phyloP scores from a whole-genome alignment of 2,113 vertebrate species.

The Urocolius indicus region DNA sequence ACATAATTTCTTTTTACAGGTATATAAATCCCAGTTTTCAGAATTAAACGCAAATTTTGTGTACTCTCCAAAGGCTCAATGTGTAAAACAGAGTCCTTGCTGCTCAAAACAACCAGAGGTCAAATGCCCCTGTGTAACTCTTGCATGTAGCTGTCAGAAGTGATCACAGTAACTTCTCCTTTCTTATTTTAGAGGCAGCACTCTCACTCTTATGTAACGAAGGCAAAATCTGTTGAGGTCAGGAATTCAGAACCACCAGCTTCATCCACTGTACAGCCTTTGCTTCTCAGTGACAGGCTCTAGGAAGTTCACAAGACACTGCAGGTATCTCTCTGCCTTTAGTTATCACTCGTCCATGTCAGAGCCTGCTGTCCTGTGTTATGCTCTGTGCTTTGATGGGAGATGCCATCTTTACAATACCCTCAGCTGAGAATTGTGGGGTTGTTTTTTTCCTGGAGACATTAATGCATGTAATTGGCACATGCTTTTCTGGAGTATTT shows the following conservation, averaged over 20 bases:
- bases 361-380: background rate
- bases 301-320: slow-evolving; percentile 20
- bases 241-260: slow-evolving; percentile 41
- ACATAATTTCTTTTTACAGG: background rate
- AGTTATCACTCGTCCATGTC: background rate
- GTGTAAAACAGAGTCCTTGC: background rate
- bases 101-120: background rate
- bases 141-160: slow-evolving; percentile 37
- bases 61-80: background rate
- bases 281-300: background rate
- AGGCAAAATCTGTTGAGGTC: slow-evolving; percentile 56
- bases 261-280: background rate
- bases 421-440: background rate
- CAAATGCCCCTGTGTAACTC: slow-evolving; percentile 19
- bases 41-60: background rate
- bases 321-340: background rate
- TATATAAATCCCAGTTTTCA: background rate
- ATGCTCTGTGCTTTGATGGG: background rate
- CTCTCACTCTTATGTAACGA: slow-evolving; percentile 50
- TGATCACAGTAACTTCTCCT: slow-evolving; percentile 46
- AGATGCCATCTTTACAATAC: background rate
- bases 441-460: background rate
- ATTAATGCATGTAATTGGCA: slow-evolving; percentile 19
- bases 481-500: slow-evolving; percentile 62
- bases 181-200: slow-evolving; percentile 66